Base-by-base conservation (phyloP, 2,113 vertebrate genomes). In the Alouatta palliata region DNA sequence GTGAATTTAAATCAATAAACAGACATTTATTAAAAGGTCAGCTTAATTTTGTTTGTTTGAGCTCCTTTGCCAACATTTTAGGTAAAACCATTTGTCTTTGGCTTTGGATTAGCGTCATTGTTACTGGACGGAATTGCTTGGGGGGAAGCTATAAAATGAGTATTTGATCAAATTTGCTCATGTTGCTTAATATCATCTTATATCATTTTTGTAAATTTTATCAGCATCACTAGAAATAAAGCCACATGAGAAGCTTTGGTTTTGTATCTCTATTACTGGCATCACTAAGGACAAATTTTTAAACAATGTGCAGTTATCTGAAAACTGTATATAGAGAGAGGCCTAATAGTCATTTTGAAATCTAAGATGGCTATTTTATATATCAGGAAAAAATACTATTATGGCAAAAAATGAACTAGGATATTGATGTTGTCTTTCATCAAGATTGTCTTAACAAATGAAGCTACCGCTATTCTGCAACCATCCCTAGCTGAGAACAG, bases 1-100 rank as follows among this genome's bases (percentile, higher is more conserved):
- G 98, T 98, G 98, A 98, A 98, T 98, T 97, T 98, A 98, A 98
- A 99, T 99, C 98, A 98, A 99, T 99, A 98, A 98, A 98, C 96
- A 98, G 98, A 96, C 98, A 98, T 98, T 98, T 98, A 98, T 98
- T 98, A 98, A 99, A 99, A 99, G 98, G 98, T 98, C 98, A 98
- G 89, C 98, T 98, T 98, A 98, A 98, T 99, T 98, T 98, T 98
- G 97, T 98, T 98, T 97, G 93, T 91, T 97, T 96, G 89, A 54
- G 92, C 27, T 96, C 97, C 92, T 97, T 97, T 23, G n/a, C 52
- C 93, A 97, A n/a, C 97, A 96, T 97, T 98, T 98, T 98, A 98
- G 97, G 95, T 56, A 96, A 98, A 98, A 96, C 13, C 10, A 32
- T 95, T 97, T 98, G 96, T 68, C n/a, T 96, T 85, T 90, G 93